A percentile compares a stretch with the other conserved stretches of the same genome.
These are phyloP conservation scores for Sebastes glaucus DNA, from an alignment of 2,797 vertebrate species.

Conservation along the genomic window DNA sequence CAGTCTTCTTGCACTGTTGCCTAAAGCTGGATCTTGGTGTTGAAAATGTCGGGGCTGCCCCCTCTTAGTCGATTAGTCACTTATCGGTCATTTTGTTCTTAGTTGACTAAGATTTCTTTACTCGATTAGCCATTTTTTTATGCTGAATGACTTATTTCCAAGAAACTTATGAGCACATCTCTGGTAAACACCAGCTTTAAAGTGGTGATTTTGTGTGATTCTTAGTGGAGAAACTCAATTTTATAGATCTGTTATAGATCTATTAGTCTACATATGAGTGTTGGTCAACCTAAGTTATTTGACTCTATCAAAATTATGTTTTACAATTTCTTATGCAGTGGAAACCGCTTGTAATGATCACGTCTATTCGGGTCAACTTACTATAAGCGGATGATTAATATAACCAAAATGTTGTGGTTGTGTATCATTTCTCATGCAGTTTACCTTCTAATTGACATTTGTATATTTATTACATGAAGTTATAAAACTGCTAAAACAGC, in stretches of 20 bases:
- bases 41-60: not conserved
- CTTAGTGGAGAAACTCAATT: not conserved
- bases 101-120: too few species aligned
- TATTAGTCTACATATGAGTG: not conserved
- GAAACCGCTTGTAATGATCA: too few species aligned
- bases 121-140: accelerated
- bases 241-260: not conserved
- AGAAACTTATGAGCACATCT: not conserved
- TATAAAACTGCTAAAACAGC: too few species aligned
- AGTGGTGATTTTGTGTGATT: not conserved
- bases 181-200: not conserved
- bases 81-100: too few species aligned
- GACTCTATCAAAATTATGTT: not conserved
- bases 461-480: too few species aligned
- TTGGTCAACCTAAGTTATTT: not conserved
- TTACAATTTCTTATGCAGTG: not conserved
- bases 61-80: too few species aligned
- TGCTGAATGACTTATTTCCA: not conserved
- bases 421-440: too few species aligned
- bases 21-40: conserved; percentile 4
- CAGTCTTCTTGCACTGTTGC: not conserved
- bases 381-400: too few species aligned
- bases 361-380: too few species aligned
- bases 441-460: too few species aligned
- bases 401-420: too few species aligned